phyloP scores from a whole-genome alignment of 2,888 invertebrate genomes.

The Dascillus cervinus region DNA sequence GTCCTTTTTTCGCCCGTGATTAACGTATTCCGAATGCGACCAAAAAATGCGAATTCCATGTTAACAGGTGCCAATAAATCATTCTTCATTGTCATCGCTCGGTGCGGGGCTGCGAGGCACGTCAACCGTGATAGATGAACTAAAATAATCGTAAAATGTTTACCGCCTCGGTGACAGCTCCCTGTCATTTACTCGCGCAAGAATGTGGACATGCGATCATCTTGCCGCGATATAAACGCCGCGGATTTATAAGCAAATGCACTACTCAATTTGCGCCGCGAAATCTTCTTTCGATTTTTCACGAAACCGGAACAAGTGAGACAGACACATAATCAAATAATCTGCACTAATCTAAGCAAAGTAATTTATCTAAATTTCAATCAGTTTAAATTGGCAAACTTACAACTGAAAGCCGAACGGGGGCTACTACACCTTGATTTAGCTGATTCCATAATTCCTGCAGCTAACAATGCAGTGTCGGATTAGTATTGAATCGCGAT shows the following conservation, averaged over 20 bases:
- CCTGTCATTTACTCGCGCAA: constrained; percentile 12
- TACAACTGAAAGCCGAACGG: constrained; percentile 12
- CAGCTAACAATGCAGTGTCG: constrained; percentile 28
- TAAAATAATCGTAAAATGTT: constrained; percentile 22
- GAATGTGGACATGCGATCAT: not conserved
- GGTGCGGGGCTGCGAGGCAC: constrained; percentile 10
- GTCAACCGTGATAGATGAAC: constrained; percentile 22
- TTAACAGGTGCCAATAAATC: constrained; percentile 30
- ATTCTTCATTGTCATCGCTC: constrained; percentile 19
- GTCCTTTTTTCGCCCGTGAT: no score
- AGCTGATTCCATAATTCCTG: constrained; percentile 28
- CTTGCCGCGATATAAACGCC: no score
- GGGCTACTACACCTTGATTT: constrained; percentile 12
- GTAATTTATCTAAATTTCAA: constrained; percentile 30
- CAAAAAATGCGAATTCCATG: constrained; percentile 24
- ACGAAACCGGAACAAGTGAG: no score
- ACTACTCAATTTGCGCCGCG: no score
- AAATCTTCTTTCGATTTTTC: no score
- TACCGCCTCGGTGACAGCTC: constrained; percentile 14
- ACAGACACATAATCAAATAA: constrained; percentile 20
- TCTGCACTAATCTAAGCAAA: constrained; percentile 22
- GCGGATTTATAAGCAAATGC: no score
- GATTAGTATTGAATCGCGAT: constrained; percentile 30
- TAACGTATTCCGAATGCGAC: no score
- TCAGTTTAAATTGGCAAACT: constrained; percentile 26